Evolutionary conservation across 2,888 invertebrate genomes (phyloP), one percentile per base, ranked within the genome.

Genomic region (Spisula solida): DNA sequence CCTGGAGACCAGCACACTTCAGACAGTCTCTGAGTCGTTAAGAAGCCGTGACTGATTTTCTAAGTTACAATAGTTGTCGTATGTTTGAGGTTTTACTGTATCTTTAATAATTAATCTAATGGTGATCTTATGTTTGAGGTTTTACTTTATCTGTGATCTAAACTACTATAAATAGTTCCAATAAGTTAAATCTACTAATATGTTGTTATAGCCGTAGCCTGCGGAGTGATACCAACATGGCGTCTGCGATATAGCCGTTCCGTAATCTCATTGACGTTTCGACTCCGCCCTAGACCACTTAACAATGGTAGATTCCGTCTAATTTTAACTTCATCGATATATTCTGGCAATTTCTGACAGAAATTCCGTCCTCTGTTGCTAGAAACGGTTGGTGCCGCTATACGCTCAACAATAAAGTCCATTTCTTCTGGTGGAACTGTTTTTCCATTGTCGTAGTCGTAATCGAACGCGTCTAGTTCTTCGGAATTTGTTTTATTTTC

Each of bases 271-370:
- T 90, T 86, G 1, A 94, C 93, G 85, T 88, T 93, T 79, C 82
- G 92, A 81, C 93, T 93, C 48, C 94, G 81, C 8, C 82, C 85
- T 8, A 94, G 66, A 14, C 94, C 94, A 81, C 94, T 94, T 0
- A 94, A 41, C 16, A 94, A 85, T 0, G 94, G 94, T n/a, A 94
- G 85, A 75, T 91, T 86, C 47, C 89, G 91, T 70, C 93, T 86
- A 16, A 93, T 93, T 92, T 93, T 93, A 18, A 93, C 92, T 88
- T 93, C 93, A 34, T 93, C 93, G 18, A 93, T 85, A 60, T 92
- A 85, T 82, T 87, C 85, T 0, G 93, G 94, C 0, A 87, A 87
- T 34, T 90, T 91, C n/a, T 88, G 80, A 87, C 93, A 91, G 16
- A 41, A 79, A 34, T 85, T 81, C 29, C 82, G 55, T 0, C 86